phyloP scores from a whole-genome alignment of 2,797 vertebrate genomes.

The Sebastes itinus region DNA sequence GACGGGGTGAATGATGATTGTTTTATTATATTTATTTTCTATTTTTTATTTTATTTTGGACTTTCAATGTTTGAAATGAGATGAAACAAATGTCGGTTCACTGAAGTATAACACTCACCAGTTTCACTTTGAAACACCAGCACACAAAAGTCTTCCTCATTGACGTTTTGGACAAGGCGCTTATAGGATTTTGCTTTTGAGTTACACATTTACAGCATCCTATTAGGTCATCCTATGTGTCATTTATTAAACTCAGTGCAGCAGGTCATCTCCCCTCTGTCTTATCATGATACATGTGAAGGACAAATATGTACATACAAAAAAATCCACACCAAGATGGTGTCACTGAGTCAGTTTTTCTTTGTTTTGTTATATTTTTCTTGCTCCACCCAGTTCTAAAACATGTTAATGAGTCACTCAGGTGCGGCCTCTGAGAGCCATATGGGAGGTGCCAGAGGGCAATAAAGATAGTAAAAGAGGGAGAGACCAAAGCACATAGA shows the following conservation, averaged over 20 bases:
- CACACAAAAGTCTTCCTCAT: not conserved
- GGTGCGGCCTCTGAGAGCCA: constrained; percentile 22
- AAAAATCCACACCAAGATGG: not conserved
- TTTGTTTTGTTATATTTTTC: not conserved
- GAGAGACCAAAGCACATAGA: not conserved
- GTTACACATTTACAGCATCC: not conserved
- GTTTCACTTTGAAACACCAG: too few relatives aligned
- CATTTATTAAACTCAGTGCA: not conserved
- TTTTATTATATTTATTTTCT: not conserved
- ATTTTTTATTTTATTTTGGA: not conserved
- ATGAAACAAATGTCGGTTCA: not conserved
- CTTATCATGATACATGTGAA: not conserved
- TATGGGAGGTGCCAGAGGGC: constrained; percentile 43
- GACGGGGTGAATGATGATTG: not conserved
- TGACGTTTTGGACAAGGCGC: not conserved
- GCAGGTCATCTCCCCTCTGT: not conserved
- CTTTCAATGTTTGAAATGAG: not conserved
- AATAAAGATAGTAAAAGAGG: not conserved
- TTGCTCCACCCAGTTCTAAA: not conserved
- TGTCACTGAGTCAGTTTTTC: not conserved
- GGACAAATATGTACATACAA: not conserved
- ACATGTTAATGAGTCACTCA: constrained; percentile 55
- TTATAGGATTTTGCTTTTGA: not conserved
- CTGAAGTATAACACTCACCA: not conserved
- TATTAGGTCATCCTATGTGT: not conserved